Conservation (phyloP, 2,888 invertebrate species). For the Parthenolecanium corni region DNA sequence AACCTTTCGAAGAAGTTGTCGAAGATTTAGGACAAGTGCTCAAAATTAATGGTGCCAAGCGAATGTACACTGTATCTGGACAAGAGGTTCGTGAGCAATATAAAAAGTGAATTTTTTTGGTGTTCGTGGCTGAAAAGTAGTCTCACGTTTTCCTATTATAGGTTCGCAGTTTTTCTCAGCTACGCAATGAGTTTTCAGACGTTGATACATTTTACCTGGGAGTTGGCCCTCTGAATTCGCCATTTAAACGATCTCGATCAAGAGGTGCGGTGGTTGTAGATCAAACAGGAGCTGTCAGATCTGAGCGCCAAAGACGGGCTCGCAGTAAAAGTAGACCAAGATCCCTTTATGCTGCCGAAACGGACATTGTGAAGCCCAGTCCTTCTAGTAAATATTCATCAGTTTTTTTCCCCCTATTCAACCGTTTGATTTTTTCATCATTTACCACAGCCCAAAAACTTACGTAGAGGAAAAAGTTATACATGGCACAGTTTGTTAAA, state of each 20-base stretch:
- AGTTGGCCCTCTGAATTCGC: slow-evolving; percentile 43
- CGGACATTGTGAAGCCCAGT: slow-evolving; percentile 39
- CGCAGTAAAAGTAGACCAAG: slow-evolving; percentile 75
- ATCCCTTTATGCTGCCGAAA: slow-evolving; percentile 73
- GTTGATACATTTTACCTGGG: slow-evolving; percentile 80
- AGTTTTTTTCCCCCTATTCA: background rate
- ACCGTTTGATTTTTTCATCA: no score
- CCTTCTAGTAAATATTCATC: slow-evolving; percentile 12
- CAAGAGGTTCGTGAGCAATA: slow-evolving; percentile 61
- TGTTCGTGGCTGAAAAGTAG: no score
- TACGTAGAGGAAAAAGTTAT: no score
- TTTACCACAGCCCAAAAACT: no score
- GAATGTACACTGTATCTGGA: slow-evolving; percentile 83
- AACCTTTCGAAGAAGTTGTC: slow-evolving; percentile 87
- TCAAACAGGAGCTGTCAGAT: slow-evolving; percentile 34
- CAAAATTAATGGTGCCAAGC: slow-evolving; percentile 79
- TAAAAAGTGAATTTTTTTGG: background rate
- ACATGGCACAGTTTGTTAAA: no score
- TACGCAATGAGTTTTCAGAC: slow-evolving; percentile 83
- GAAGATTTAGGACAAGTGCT: slow-evolving; percentile 86
- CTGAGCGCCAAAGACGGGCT: slow-evolving; percentile 48
- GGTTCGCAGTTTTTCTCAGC: slow-evolving; percentile 86
- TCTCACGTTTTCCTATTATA: slow-evolving; percentile 38
- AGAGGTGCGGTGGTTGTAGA: slow-evolving; percentile 37
- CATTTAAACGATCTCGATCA: slow-evolving; percentile 54